Base-by-base conservation (phyloP, 2,797 vertebrate genomes). In the Arrhamphus sclerolepis region DNA sequence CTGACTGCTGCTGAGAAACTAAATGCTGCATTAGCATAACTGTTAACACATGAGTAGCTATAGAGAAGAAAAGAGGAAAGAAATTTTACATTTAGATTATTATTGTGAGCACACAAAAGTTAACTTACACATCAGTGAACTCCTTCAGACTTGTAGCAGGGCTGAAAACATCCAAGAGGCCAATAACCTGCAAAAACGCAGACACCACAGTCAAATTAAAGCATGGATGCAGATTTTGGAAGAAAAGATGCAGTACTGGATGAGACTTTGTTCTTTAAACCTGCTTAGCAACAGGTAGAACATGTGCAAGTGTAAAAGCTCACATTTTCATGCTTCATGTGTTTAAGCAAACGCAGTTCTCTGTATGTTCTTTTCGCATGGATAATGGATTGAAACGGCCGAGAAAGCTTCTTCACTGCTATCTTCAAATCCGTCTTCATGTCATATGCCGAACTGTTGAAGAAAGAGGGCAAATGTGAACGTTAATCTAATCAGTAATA, bases 291-390 rank as follows among this genome's bases (percentile, higher is more conserved):
- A 5, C 5, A 49, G 34, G 18, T 0, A 40, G 17, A 48, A 38
- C 7, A 66, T 49, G 9, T 0, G 22, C 34, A 73, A 62, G 26
- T 50, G 21, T 57, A 75, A 44, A 39, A 51, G 5, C 24, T 0
- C 6, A 93, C 97, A 28, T 99, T 99, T 91, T 99, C 97, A 3
- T 99, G 97, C 60, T 98, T 98, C 97, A 99, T 98, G 81, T 99
- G 97, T 78, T 98, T 98, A 7, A 99, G 94, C 20, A 99, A 88
- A 51, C 97, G 93, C 46, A 99, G 89, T 81, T 99, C 97, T 81
- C 97, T 90, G 88, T 99, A 98, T 3, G 97, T 98, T 75, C 97
- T 94, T 71, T 98, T 99, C 79, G 97, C 96, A 0, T 99, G 97
- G 83, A 98, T 98, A 83, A 98, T 96, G 76, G 97, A 99, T 92